Evolutionary conservation across 2,888 invertebrate species (phyloP), one percentile per base, ranked within the genome.

Genomic region (Muscina levida): DNA sequence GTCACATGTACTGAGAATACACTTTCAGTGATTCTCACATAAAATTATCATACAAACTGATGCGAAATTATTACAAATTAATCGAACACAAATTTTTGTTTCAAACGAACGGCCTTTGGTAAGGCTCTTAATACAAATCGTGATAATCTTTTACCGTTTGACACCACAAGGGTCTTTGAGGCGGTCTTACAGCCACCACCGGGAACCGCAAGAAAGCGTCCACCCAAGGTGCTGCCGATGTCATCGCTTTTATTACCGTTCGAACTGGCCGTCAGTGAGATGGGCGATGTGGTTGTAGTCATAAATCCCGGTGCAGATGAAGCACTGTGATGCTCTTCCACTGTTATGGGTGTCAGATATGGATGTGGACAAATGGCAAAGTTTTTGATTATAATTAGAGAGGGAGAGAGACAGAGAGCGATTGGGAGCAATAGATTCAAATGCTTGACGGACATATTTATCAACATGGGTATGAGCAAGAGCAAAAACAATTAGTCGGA

Each of bases 181-280:
- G 67, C 37, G 56, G 72, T 81, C 4, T 8, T 8, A 31, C 31
- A 3, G n/a, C 31, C 51, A 31, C 72, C 66, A 39, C 90, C 90
- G 82, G 91, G 91, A 79, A 91, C 90, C 73, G 89, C 86, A 85
- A 91, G 85, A 85, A 89, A 90, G 83, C 89, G 89, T 83, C 90
- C 87, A 82, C 85, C 88, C 24, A 65, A 24, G 6, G 39, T 48
- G 46, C 46, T 56, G 62, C 57, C 76, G 85, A 87, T 87, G 77
- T 85, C 85, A 85, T 87, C 88, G 84, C 85, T 87, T 83, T 87
- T 86, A 82, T 85, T 85, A 85, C 87, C 85, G 85, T 85, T 88
- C 85, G 85, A 83, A 85, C 66, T 83, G 80, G 88, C 87, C 72
- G 88, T 86, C 44, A 88, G 79, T 73, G 89, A 87, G 82, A 88